phyloP scores from a whole-genome alignment of 2,888 invertebrate species.

The Prosopocoilus inquinatus region DNA sequence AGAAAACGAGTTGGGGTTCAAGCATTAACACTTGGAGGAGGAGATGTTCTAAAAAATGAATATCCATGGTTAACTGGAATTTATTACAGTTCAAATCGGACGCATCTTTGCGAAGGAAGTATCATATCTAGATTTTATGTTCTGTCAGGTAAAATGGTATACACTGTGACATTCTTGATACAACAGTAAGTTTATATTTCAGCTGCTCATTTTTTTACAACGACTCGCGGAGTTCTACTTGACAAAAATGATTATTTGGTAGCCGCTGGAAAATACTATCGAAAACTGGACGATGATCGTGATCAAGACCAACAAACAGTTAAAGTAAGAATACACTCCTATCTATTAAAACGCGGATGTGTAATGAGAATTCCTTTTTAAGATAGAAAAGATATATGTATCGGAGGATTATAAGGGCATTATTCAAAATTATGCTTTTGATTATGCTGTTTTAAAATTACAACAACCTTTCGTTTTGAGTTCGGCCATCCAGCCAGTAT shows the following conservation, averaged over 20 bases:
- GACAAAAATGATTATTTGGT: conserved; percentile 24
- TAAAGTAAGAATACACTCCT: conserved; percentile 7
- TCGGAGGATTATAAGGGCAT: conserved; percentile 32
- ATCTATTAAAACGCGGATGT: not conserved
- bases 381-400: conserved; percentile 31
- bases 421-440: conserved; percentile 32
- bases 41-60: not conserved
- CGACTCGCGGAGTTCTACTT: conserved; percentile 13
- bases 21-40: not conserved
- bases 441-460: conserved; percentile 44
- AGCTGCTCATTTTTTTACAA: conserved; percentile 32
- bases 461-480: conserved; percentile 35
- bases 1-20: not conserved
- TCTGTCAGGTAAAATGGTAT: conserved; percentile 12
- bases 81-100: not conserved
- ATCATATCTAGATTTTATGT: conserved; percentile 10
- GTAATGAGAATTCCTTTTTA: not conserved
- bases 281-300: conserved; percentile 31
- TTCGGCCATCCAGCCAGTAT: conserved; percentile 43
- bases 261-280: conserved; percentile 43
- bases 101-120: conserved; percentile 16
- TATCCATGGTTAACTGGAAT: conserved; percentile 2
- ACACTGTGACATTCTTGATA: not conserved
- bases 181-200: not conserved
- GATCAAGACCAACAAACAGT: conserved; percentile 23